Conservation (phyloP, 2,888 invertebrate species). For the Crepidodera aurea region DNA sequence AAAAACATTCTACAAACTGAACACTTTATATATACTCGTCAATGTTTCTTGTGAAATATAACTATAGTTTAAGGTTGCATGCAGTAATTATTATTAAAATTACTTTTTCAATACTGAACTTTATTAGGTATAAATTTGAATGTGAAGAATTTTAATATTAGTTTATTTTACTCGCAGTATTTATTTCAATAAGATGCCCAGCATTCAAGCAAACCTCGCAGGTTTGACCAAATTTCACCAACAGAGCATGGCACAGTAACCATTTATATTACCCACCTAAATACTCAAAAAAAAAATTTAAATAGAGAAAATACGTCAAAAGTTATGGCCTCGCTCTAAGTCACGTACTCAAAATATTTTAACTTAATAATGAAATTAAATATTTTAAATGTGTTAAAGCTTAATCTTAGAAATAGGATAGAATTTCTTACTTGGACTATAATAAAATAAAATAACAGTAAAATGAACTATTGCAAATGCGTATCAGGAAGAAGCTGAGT, state of each 20-base stretch:
- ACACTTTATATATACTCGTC: slow-evolving; percentile 49
- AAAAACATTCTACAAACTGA: slow-evolving; percentile 27
- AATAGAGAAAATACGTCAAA: not conserved
- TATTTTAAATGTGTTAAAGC: too few species aligned
- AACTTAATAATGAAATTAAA: too few species aligned
- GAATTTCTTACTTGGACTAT: not conserved
- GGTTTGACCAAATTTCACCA: slow-evolving; percentile 5
- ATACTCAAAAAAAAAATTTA: not conserved
- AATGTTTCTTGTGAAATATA: slow-evolving; percentile 48
- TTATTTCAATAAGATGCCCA: slow-evolving; percentile 45
- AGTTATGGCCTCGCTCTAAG: too few species aligned
- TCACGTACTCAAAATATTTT: too few species aligned
- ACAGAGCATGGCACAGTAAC: slow-evolving; percentile 23
- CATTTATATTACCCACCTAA: not conserved
- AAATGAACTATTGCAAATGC: too few species aligned
- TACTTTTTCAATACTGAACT: slow-evolving; percentile 45
- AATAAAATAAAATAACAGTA: too few species aligned
- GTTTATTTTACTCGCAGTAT: slow-evolving; percentile 33
- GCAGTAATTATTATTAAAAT: slow-evolving; percentile 48
- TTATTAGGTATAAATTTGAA: slow-evolving; percentile 36
- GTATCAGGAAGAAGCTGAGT: too few species aligned
- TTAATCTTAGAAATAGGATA: too few species aligned
- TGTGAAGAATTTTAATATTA: slow-evolving; percentile 40
- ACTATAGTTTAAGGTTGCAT: slow-evolving; percentile 50
- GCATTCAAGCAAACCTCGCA: slow-evolving; percentile 46